Evolutionary conservation across 2,113 vertebrate species (phyloP).

Genomic region (Craseonycteris thonglongyai): DNA sequence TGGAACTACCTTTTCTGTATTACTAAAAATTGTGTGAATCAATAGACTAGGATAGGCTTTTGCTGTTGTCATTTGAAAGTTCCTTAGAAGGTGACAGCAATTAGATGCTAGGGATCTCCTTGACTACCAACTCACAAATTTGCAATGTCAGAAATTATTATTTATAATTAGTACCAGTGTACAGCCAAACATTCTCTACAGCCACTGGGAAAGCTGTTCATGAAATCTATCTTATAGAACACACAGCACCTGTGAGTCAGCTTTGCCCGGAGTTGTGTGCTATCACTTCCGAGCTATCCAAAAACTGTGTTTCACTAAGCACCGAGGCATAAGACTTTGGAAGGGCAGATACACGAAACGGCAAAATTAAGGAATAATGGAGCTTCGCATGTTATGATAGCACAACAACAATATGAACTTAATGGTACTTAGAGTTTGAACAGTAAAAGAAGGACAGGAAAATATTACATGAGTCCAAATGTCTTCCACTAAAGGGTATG

Average conservation of each 20-base stretch:
- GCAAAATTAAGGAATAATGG: background rate
- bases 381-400: background rate
- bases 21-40: background rate
- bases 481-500: background rate
- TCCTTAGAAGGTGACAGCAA: background rate
- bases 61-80: background rate
- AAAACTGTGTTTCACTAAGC: background rate
- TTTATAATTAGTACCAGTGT: constrained; percentile 6
- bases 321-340: background rate
- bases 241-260: background rate
- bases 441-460: background rate
- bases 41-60: background rate
- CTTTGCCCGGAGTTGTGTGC: background rate
- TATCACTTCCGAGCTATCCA: background rate
- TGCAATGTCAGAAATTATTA: constrained; percentile 40
- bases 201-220: background rate
- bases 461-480: background rate
- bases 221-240: background rate
- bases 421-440: background rate
- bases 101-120: background rate
- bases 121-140: constrained; percentile 15
- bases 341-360: background rate
- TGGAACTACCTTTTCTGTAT: background rate
- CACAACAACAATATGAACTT: background rate
- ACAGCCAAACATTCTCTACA: background rate